A percentile compares a stretch with the other conserved stretches of the same genome.
Evolutionary conservation across 1,140 invertebrate genomes (phyloP).

Genomic region (Meloidogyne hapla): DNA sequence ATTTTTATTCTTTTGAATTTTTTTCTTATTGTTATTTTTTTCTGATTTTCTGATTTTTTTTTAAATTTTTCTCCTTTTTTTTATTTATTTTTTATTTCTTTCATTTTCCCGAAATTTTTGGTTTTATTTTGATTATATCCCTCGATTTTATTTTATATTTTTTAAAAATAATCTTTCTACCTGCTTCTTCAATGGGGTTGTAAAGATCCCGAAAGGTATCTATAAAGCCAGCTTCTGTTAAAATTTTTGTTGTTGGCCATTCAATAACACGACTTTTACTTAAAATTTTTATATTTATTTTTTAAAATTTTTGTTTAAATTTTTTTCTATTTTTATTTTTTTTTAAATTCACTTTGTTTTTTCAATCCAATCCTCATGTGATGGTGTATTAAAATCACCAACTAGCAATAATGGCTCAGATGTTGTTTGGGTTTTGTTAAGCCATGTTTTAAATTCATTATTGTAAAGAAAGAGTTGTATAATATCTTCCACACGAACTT

Average conservation of each 20-base stretch:
- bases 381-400: conserved; percentile 36
- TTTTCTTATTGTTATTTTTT: not conserved
- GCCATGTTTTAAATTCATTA: not conserved
- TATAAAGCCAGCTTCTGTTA: conserved; percentile 10
- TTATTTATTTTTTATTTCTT: too few species aligned
- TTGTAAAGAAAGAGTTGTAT: not conserved
- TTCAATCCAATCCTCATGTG: conserved; percentile 38
- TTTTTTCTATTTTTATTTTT: too few species aligned
- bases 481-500: not conserved
- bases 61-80: not conserved
- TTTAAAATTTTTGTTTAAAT: too few species aligned
- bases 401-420: not conserved
- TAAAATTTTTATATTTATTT: not conserved
- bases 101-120: too few species aligned
- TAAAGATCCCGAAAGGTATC: conserved; percentile 33
- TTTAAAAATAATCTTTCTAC: not conserved
- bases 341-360: too few species aligned
- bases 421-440: not conserved
- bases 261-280: conserved; percentile 26
- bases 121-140: too few species aligned
- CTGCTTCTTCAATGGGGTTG: conserved; percentile 11
- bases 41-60: not conserved
- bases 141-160: not conserved
- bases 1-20: too few species aligned
- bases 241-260: conserved; percentile 36